Evolutionary conservation across 2,888 invertebrate genomes (phyloP).

Genomic region (Perithous albicinctus): DNA sequence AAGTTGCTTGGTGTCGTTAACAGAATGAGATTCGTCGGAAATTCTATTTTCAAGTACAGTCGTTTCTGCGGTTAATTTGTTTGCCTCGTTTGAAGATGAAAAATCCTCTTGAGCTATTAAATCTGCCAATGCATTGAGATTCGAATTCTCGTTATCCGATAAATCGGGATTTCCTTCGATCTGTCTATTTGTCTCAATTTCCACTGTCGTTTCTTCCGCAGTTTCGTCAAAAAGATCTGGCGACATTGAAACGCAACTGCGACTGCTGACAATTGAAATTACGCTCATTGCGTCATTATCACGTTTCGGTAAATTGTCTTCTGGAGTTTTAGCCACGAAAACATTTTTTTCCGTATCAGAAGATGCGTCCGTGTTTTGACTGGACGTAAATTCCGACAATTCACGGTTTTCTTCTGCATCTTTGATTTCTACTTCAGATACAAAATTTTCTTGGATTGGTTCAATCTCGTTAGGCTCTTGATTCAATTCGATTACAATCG

Average conservation of each 20-base stretch:
- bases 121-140: slow-evolving; percentile 63
- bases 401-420: slow-evolving; percentile 7
- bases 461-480: neutral
- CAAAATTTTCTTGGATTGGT: neutral
- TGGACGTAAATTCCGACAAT: neutral
- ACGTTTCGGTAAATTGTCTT: neutral
- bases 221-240: slow-evolving; percentile 72
- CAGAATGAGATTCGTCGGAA: slow-evolving; percentile 5
- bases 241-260: slow-evolving; percentile 65
- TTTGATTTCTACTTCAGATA: neutral
- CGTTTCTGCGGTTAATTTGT: slow-evolving; percentile 10
- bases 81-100: slow-evolving; percentile 1
- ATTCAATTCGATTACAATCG: slow-evolving; percentile 31
- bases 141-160: slow-evolving; percentile 47
- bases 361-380: neutral
- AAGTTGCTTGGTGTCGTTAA: neutral
- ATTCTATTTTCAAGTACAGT: slow-evolving; percentile 2
- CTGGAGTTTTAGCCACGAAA: slow-evolving; percentile 1
- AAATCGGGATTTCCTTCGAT: neutral
- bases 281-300: slow-evolving; percentile 4
- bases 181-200: neutral
- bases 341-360: neutral
- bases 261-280: slow-evolving; percentile 2
- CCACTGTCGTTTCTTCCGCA: slow-evolving; percentile 23
- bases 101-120: slow-evolving; percentile 54